Conservation (phyloP, 2,797 vertebrate species). For the Netta rufina region DNA sequence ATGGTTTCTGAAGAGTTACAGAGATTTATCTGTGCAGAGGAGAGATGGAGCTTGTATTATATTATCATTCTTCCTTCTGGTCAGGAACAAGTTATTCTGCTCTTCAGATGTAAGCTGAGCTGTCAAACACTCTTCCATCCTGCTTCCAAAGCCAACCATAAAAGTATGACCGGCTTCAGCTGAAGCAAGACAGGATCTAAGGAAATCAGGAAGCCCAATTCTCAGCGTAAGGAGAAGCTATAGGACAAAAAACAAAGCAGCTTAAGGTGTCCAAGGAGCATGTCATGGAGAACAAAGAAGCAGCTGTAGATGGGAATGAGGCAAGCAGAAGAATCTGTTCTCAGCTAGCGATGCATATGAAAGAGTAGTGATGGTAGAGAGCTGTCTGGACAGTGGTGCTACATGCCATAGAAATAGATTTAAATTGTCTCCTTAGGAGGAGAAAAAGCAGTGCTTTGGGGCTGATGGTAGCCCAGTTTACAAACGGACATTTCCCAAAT, state of each 20-base stretch:
- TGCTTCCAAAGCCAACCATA: background rate
- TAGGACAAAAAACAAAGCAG: background rate
- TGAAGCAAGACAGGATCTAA: background rate
- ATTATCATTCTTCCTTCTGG: background rate
- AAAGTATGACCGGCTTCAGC: background rate
- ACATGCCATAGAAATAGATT: background rate
- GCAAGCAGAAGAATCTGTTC: background rate
- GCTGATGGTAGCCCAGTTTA: background rate
- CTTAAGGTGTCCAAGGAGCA: background rate
- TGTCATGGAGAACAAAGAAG: background rate
- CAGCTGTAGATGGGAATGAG: background rate
- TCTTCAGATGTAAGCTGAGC: background rate
- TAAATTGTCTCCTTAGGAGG: background rate
- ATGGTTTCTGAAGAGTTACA: background rate
- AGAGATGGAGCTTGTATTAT: background rate
- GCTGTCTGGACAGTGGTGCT: background rate
- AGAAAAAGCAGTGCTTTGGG: background rate
- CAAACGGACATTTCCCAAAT: background rate
- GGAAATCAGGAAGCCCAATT: background rate
- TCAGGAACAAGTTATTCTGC: background rate
- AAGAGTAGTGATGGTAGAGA: background rate
- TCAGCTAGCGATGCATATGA: accelerated
- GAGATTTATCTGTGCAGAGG: background rate
- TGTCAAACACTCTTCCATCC: background rate
- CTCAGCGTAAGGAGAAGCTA: background rate